These are phyloP conservation scores for Spatulosminthurus flaviceps DNA, from an alignment of 2,888 invertebrate species.

Conservation along the genomic window DNA sequence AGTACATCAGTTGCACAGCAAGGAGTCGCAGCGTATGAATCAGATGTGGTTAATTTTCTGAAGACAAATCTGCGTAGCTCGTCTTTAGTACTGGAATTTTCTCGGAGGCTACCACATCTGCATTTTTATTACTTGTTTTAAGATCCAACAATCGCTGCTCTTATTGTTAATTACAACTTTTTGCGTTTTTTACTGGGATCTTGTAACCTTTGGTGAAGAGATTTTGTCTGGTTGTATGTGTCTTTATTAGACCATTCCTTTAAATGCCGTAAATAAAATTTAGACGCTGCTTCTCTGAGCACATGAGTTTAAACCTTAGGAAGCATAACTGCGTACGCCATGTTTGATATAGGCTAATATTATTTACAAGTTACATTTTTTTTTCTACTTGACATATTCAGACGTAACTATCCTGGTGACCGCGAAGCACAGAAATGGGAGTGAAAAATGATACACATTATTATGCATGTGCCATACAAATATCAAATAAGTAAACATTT, in stretches of 20 bases:
- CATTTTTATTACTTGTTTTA: constrained; percentile 7
- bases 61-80: not conserved
- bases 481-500: no score
- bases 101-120: not conserved
- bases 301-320: no score
- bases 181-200: no score
- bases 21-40: no score
- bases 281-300: no score
- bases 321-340: no score
- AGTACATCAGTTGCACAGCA: no score
- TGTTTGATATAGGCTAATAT: not conserved
- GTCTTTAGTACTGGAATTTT: not conserved
- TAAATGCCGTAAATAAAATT: no score
- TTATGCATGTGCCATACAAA: not conserved
- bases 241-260: no score
- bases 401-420: not conserved
- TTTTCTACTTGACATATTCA: not conserved
- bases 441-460: no score
- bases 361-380: not conserved
- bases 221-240: no score
- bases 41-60: not conserved
- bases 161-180: not conserved
- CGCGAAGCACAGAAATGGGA: not conserved
- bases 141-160: not conserved
- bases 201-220: no score